Evolutionary conservation across 2,797 vertebrate species (phyloP), one percentile per base, ranked within the genome.

Genomic region (Amblyopsis hoosieri): DNA sequence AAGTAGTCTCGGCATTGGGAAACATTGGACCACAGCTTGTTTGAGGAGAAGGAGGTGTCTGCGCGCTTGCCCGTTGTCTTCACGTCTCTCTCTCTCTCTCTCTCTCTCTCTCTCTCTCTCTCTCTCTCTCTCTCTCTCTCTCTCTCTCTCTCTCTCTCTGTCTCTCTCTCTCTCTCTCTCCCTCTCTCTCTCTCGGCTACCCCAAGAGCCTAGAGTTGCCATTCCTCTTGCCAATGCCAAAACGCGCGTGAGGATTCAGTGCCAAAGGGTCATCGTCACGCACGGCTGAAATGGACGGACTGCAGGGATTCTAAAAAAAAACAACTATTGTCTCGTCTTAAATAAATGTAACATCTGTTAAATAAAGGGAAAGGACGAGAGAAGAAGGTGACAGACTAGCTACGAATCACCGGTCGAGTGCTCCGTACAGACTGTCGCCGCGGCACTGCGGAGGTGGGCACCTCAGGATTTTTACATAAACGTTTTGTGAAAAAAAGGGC

Each of bases 151-250:
- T 47, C 56, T 58, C 56, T 85, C 51, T n/a, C n/a, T n/a, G n/a
- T n/a, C n/a, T n/a, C 51, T 1, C 19, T 10, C 51, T 29, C 51
- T 12, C 51, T 73, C 90, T 62, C 85, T 75, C 89, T 88, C 91
- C 90, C 52, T 59, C 57, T 47, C 45, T 14, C n/a, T 56, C 54
- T 56, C 31, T 57, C 23, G 79, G 79, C 86, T 80, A 66, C 76
- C 89, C 79, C 89, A 73, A 85, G 91, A 90, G 93, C 92, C 93
- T 93, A 94, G 94, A 95, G 94, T 95, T 94, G 91, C 92, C 89
- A 93, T 91, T 93, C 91, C 84, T 89, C 90, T 91, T 93, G 84
- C 91, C 88, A 89, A 93, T 94, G 93, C 94, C 94, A 90, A 90
- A 88, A 83, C 89, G 82, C 86, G 69, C 87, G 78, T 79, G 82